Base-by-base conservation (phyloP, 2,113 vertebrate species). In the Rhombomys opimus region DNA sequence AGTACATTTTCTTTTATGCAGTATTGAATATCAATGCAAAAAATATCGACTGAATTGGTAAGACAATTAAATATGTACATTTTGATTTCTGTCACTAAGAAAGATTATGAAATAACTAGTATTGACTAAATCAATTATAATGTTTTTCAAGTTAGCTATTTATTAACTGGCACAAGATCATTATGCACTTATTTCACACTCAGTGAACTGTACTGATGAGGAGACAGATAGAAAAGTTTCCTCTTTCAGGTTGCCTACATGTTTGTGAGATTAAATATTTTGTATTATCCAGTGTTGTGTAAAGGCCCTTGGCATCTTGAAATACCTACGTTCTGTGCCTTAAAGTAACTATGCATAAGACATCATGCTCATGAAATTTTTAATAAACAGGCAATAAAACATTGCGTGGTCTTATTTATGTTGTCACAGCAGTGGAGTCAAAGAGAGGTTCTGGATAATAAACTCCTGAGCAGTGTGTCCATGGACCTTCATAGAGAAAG, bases 51-150 rank as follows among this genome's bases (percentile, higher is more conserved):
- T 77, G 65, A 80, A 41, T 38, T 77, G 1, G 10, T 59, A 59
- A 88, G 35, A 11, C 10, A 54, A 35, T 88, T 84, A n/a, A 61
- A 95, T 81, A 15, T 50, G 8, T n/a, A 23, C 75, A 38, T 75
- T 89, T 91, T 57, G 2, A 68, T 86, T 95, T 84, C 38, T 32
- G 52, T 87, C 76, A 68, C 12, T 32, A 32, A 90, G 50, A 94
- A 75, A 41, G 68, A 70, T 61, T 57, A 72, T 23, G 7, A 73
- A 95, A 59, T 6, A 76, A 54, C 73, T 73, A 61, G n/a, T 77
- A 68, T 50, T 75, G 57, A 78, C 32, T 11, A 14, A 52, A 5
- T 54, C 14, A 20, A 15, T 57, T 70, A 27, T 76, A 18, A 20
- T 8, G 7, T 76, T 88, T 82, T 59, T 59, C 9, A 81, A 27